A percentile compares a stretch with the other conserved stretches of the same genome.
Conservation (phyloP, 2,888 invertebrate species). For the Ischnura elegans region DNA sequence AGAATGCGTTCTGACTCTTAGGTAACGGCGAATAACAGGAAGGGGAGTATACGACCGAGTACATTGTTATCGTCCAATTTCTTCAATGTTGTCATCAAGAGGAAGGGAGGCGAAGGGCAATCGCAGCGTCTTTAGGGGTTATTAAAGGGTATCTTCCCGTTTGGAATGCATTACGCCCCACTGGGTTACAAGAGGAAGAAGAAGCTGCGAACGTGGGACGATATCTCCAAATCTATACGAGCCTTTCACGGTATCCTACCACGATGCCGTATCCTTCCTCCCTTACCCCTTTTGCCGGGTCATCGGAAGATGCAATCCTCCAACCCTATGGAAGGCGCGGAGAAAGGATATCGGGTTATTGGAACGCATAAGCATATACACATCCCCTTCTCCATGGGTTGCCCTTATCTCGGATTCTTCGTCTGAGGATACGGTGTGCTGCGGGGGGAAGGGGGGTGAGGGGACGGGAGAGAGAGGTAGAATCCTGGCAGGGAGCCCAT, state of each 20-base stretch:
- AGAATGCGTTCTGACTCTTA: neutral
- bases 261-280: neutral
- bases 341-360: constrained; percentile 21
- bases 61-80: constrained; percentile 14
- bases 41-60: neutral
- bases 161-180: constrained; percentile 1
- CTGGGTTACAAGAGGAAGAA: neutral
- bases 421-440: neutral
- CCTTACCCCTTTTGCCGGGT: neutral
- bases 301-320: neutral
- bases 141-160: constrained; percentile 5
- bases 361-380: constrained; percentile 31
- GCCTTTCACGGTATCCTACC: neutral
- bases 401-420: constrained; percentile 17
- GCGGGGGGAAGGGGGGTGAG: neutral
- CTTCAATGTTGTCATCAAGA: neutral
- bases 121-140: neutral
- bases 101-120: too few species aligned
- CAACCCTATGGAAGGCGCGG: neutral
- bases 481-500: neutral
- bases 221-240: neutral
- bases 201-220: neutral
- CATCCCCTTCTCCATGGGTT: neutral
- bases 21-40: neutral
- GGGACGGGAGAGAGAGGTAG: neutral